Base-by-base conservation (phyloP, 1,140 invertebrate species). In the Camponotus vicinus region DNA sequence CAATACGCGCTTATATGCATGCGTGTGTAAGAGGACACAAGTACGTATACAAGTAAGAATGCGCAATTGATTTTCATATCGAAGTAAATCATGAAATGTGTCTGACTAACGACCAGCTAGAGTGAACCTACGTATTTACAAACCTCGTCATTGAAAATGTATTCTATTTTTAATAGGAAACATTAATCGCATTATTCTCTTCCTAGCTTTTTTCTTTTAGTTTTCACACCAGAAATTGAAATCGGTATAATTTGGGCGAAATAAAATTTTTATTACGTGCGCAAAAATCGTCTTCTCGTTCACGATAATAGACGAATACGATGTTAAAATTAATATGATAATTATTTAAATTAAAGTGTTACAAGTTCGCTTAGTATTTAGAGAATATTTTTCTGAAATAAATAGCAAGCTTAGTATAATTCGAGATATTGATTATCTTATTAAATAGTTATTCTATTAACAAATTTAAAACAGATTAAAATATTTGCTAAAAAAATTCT, bases 61-160 rank as follows among this genome's bases (percentile, higher is more conserved):
- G 18, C 40, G 61, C 61, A 61, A 76, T 59, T 76, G 37, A 76
- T 61, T 61, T 76, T 76, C 13, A 55, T 61, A 76, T 76, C 73
- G 21, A 76, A 76, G 37, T 76, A 76, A 76, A 76, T 75, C 34
- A 34, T 59, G n/a, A 61, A 61, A 76, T 91, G 3, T 40, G 3
- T 40, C 34, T 91, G 86, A 92, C 92, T 92, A 91, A 93, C 83
- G 92, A 93, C 83, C 91, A 93, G 90, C 91, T 92, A 92, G 92
- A 92, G 90, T 91, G 91, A 93, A 89, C 91, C 21, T 91, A 91
- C 86, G 61, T 92, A 94, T 93, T 92, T 92, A 93, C 92, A 92
- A 90, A 87, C 61, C 77, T 76, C 66, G 49, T 78, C 63, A 71
- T 88, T 76, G 88, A 91, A 80, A 75, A 67, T 66, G 67, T 42